Base-by-base conservation (phyloP, 2,113 vertebrate species). In the Lates calcarifer region DNA sequence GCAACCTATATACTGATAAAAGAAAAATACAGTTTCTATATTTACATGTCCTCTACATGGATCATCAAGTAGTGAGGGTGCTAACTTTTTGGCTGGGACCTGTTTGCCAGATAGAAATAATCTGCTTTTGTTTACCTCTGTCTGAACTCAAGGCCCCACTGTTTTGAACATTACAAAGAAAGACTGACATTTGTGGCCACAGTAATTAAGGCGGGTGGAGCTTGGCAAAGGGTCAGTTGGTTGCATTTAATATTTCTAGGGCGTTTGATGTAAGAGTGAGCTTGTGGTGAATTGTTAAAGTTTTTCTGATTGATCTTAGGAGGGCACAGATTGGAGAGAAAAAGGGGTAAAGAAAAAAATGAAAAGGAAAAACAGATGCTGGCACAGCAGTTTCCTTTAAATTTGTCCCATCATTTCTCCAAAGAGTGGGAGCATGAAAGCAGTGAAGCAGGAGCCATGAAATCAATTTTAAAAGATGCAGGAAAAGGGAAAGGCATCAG, bases 401-500 rank as follows among this genome's bases (percentile, higher is more conserved):
- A 55, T 55, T 26, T 37, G 1, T 20, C 37, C 68, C 41, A 33
- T 78, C 35, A 9, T 53, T 49, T 35, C 37, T 62, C 28, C n/a
- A 31, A 62, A 60, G 24, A 64, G 18, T 13, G 29, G 28, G 43
- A 62, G 60, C 43, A 66, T 75, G 37, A 70, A 70, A 76, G 65
- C 45, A 55, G 8, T 8, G 41, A 68, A 62, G 78, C 47, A 33
- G 62, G 31, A 77, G 75, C 62, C 62, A 60, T 83, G 37, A 84
- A 79, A 79, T 74, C 45, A 53, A 47, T 84, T 79, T 57, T 43
- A 73, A 41, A 64, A 77, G 26, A 64, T 41, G 62, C 47, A 28
- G 3, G 10, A 2, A 41, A 69, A 62, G 39, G 28, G 9, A 56
- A 47, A 45, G 26, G 56, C 74, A n/a, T 47, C 29, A 24, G 26